Evolutionary conservation across 1,140 invertebrate genomes (phyloP), one percentile per base, ranked within the genome.

Genomic region (Drosophila sp.): DNA sequence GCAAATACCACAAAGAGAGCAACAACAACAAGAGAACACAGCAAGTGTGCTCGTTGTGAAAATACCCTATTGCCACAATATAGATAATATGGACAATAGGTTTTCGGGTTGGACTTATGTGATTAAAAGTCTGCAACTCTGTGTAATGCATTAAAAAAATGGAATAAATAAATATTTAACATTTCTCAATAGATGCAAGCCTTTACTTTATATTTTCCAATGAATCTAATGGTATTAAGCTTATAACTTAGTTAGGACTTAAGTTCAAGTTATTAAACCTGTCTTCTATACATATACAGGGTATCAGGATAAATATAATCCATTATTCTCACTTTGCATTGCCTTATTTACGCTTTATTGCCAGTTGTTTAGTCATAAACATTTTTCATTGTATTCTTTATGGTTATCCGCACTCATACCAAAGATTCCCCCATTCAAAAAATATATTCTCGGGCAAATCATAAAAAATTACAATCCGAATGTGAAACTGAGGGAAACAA

Each of bases 361-460:
- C 82, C 81, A 76, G 78, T 86, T 86, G 78, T 65, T 87, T 71
- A 81, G 82, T 87, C 81, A 87, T 80, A 78, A 82, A 87, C 75
- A 69, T 78, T 80, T 84, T 84, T 84, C 66, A 76, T 72, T 72
- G 62, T 66, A 58, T 62, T 58, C 76, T 79, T 62, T 64, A 75
- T 43, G 45, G 72, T 74, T 63, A 72, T 72, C 51, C 69, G 25
- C 34, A 50, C 34, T 48, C 34, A 6, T 29, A 27, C 27, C 65
- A 25, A 36, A 58, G 32, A 57, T 25, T 67, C 72, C 38, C 57
- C 40, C 62, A 62, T 80, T 71, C 58, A 81, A 58, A 81, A 81
- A 84, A 87, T 69, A 40, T 62, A 57, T 61, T 34, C 18, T 56
- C 61, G 34, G 34, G 67, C 53, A 51, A 75, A 70, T 70, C 78